phyloP scores from a whole-genome alignment of 2,888 invertebrate genomes.

The Phaedon cochleariae region DNA sequence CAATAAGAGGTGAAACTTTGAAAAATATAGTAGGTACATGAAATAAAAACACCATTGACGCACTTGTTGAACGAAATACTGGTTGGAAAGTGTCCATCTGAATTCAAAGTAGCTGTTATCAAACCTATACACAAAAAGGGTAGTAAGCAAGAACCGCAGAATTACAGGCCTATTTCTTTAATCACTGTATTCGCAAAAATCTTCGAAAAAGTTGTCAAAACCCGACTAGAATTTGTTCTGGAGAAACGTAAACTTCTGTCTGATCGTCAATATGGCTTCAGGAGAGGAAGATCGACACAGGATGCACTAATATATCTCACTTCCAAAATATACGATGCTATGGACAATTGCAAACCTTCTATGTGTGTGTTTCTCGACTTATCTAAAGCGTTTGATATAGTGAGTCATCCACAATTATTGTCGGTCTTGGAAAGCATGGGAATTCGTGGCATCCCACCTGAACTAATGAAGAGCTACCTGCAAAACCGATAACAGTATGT shows the following conservation, averaged over 20 bases:
- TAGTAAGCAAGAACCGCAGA: background rate
- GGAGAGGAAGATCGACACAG: background rate
- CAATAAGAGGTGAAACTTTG: no score
- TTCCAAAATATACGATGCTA: background rate
- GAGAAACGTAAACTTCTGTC: background rate
- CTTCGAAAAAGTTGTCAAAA: background rate
- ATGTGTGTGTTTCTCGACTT: background rate
- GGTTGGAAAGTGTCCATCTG: no score
- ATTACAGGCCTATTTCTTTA: background rate
- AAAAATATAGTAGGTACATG: background rate
- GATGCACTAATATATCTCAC: background rate
- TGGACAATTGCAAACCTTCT: background rate
- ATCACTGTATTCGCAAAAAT: background rate
- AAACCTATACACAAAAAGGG: background rate
- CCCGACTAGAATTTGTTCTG: background rate
- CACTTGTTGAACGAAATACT: background rate
- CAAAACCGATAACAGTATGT: background rate
- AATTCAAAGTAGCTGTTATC: background rate
- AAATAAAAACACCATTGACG: background rate
- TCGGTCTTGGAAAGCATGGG: background rate
- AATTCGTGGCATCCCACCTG: no score
- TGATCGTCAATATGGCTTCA: background rate
- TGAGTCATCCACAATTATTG: background rate
- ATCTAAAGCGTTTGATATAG: no score
- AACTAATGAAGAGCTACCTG: background rate